Evolutionary conservation across 1,140 invertebrate species (phyloP).

Genomic region (Microplitis mediator): DNA sequence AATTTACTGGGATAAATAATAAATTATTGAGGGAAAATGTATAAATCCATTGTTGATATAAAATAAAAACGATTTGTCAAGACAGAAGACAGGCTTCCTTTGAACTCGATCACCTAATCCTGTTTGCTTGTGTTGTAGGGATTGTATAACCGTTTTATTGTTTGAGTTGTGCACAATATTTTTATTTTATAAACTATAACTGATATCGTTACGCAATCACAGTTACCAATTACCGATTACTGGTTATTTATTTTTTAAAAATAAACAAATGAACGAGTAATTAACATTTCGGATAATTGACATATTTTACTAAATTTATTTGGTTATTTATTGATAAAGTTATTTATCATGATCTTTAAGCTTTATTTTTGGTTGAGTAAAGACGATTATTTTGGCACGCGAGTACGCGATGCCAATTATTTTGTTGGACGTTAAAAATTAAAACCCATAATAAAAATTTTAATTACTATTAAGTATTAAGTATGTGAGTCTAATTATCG

Average conservation of each 20-base stretch:
- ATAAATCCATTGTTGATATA: background rate
- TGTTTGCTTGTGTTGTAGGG: slow-evolving; percentile 13
- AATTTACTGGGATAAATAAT: too few relatives aligned
- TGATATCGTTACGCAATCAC: too few relatives aligned
- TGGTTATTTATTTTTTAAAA: too few relatives aligned
- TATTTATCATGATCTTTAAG: slow-evolving; percentile 5
- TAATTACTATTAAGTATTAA: background rate
- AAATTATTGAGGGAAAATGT: too few relatives aligned
- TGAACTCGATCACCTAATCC: slow-evolving; percentile 20
- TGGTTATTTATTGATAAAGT: background rate
- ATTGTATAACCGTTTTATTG: slow-evolving; percentile 22
- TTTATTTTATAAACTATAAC: too few relatives aligned
- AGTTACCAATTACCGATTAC: too few relatives aligned
- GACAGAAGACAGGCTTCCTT: background rate
- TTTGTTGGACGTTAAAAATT: background rate
- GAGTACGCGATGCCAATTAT: background rate
- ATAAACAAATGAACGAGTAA: background rate
- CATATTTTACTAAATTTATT: background rate
- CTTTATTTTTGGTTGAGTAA: background rate
- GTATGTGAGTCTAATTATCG: background rate
- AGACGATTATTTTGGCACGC: background rate
- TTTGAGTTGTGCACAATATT: background rate
- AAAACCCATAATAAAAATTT: background rate
- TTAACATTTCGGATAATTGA: too few relatives aligned
- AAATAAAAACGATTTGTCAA: background rate